Evolutionary conservation across 2,113 vertebrate genomes (phyloP).

Genomic region (Petrocephalus zakoni): DNA sequence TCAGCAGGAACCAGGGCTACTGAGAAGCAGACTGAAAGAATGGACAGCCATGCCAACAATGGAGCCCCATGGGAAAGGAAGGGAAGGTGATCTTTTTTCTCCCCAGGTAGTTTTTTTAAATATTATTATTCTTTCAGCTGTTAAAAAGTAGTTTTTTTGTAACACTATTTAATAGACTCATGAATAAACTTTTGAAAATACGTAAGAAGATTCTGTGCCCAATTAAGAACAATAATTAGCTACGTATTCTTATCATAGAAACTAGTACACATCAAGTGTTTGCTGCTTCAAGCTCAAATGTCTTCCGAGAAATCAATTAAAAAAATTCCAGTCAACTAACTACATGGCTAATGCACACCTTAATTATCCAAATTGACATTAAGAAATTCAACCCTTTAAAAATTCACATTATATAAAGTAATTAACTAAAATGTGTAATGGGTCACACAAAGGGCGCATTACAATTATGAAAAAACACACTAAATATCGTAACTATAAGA

Average conservation of each 20-base stretch:
- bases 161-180: neutral
- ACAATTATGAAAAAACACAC: neutral
- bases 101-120: neutral
- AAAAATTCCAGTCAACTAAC: neutral
- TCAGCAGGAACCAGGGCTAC: neutral
- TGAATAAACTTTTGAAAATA: neutral
- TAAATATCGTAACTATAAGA: neutral
- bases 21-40: neutral
- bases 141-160: neutral
- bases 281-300: neutral
- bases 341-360: neutral
- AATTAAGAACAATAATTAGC: neutral
- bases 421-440: neutral
- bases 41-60: neutral
- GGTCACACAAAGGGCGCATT: neutral
- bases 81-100: neutral
- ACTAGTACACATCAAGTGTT: neutral
- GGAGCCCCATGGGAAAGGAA: neutral
- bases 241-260: neutral
- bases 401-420: slow-evolving; percentile 1
- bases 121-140: neutral
- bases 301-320: neutral
- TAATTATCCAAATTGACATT: neutral
- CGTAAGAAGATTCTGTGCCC: neutral
- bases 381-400: neutral